These are phyloP conservation scores for Cantharis nigra DNA, from an alignment of 2,888 invertebrate species.

Conservation along the genomic window DNA sequence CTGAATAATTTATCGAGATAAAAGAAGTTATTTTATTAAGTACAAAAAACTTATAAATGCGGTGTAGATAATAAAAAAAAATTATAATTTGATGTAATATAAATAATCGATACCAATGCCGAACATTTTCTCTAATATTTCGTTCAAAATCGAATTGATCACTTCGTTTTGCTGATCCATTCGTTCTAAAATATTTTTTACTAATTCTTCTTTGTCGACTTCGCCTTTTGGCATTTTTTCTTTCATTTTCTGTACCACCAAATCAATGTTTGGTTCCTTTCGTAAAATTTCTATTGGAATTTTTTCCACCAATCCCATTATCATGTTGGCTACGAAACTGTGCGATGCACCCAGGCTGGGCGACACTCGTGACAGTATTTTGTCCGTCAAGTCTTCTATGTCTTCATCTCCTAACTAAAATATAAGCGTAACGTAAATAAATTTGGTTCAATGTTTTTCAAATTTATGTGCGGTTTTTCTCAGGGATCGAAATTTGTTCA, in stretches of 20 bases:
- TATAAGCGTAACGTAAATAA: neutral
- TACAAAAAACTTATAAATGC: conserved; percentile 11
- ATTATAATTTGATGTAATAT: conserved; percentile 40
- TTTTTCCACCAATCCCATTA: conserved; percentile 42
- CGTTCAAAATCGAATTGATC: conserved; percentile 40
- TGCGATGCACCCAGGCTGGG: conserved; percentile 33
- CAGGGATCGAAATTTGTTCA: neutral
- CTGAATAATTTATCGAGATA: conserved; percentile 6
- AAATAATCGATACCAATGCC: conserved; percentile 47
- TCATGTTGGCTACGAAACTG: conserved; percentile 39
- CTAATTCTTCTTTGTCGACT: conserved; percentile 36
- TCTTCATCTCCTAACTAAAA: neutral
- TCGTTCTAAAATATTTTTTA: conserved; percentile 15
- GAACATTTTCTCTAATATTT: conserved; percentile 46
- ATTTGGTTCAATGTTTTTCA: neutral
- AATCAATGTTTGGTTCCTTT: conserved; percentile 31
- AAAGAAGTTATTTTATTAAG: conserved; percentile 13
- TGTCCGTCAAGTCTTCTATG: neutral
- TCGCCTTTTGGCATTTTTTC: conserved; percentile 10
- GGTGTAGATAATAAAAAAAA: conserved; percentile 5
- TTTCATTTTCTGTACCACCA: conserved; percentile 28
- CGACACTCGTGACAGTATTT: neutral
- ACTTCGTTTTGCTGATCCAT: conserved; percentile 31
- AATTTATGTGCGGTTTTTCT: neutral
- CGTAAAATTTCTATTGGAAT: conserved; percentile 32